These are phyloP conservation scores for Pseudolycoriella hygida DNA, from an alignment of 2,888 invertebrate genomes.

Conservation along the genomic window DNA sequence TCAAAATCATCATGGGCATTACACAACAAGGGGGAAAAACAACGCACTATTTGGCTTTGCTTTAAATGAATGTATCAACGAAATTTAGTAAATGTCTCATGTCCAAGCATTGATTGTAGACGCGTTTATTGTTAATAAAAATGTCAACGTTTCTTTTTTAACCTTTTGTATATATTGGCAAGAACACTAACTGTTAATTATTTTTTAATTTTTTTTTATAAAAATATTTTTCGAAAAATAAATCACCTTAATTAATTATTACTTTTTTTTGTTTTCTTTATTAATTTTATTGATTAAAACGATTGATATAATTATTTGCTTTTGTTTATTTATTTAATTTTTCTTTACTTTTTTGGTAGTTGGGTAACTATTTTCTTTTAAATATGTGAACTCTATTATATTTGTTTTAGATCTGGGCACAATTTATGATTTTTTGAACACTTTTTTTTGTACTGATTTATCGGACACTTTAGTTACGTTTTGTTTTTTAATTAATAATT, in stretches of 20 bases:
- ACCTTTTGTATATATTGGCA: too few species aligned
- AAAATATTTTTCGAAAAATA: slow-evolving; percentile 2
- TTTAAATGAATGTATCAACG: too few species aligned
- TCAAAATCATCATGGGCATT: slow-evolving; percentile 17
- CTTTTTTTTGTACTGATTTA: slow-evolving; percentile 7
- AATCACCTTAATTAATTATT: slow-evolving; percentile 7
- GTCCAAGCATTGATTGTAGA: too few species aligned
- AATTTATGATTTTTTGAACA: slow-evolving; percentile 3
- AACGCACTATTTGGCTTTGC: not conserved
- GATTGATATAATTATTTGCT: slow-evolving; percentile 6
- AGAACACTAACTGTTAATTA: too few species aligned
- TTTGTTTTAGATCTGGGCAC: slow-evolving; percentile 5
- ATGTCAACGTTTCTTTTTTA: too few species aligned
- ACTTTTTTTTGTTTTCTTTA: slow-evolving; percentile 5
- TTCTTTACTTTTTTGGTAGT: slow-evolving; percentile 5
- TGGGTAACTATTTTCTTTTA: slow-evolving; percentile 1
- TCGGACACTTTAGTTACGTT: slow-evolving; percentile 8
- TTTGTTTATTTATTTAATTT: slow-evolving; percentile 4
- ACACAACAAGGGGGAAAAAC: not conserved
- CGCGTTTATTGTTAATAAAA: too few species aligned
- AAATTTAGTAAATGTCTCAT: too few species aligned
- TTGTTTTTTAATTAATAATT: slow-evolving; percentile 2
- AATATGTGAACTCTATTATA: slow-evolving; percentile 4
- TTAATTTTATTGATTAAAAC: not conserved
- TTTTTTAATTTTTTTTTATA: not conserved